A percentile compares a stretch with the other conserved stretches of the same genome.
Conservation (phyloP, 2,888 invertebrate species). For the Orchestes rusci region DNA sequence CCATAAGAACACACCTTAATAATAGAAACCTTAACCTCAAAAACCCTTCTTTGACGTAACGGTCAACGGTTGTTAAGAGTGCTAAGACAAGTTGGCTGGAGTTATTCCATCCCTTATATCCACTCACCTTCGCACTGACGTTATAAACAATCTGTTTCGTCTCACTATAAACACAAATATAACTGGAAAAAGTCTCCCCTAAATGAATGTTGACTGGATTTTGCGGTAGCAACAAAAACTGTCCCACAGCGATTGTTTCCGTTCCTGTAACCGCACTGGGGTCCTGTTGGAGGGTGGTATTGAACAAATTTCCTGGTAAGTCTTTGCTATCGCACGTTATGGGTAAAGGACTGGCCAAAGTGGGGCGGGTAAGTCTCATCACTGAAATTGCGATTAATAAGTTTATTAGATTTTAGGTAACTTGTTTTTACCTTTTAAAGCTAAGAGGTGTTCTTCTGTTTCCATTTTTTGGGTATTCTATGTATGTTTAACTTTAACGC, state of each 20-base stretch:
- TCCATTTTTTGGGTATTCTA: constrained; percentile 29
- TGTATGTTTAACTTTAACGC: too few relatives aligned
- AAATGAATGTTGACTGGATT: constrained; percentile 97
- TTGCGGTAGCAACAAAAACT: constrained; percentile 88
- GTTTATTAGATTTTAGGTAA: not conserved
- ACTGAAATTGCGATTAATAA: constrained; percentile 48
- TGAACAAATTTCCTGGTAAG: constrained; percentile 73
- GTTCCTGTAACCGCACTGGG: constrained; percentile 75
- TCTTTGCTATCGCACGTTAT: constrained; percentile 81
- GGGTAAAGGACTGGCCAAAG: constrained; percentile 72
- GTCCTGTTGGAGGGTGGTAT: constrained; percentile 72
- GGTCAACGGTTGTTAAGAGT: too few relatives aligned
- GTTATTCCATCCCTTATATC: too few relatives aligned
- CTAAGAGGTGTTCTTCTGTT: constrained; percentile 38
- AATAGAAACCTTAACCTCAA: too few relatives aligned
- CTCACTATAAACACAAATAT: constrained; percentile 95
- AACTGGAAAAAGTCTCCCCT: constrained; percentile 97
- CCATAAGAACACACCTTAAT: not conserved
- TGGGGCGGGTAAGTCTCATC: constrained; percentile 91
- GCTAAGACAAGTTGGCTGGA: too few relatives aligned
- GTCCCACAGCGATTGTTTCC: constrained; percentile 78
- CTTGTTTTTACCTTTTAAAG: constrained; percentile 36
- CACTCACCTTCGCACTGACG: constrained; percentile 70
- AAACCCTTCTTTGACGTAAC: too few relatives aligned
- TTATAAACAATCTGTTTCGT: constrained; percentile 76